phyloP scores from a whole-genome alignment of 2,888 invertebrate species.

The Perithous albicinctus region DNA sequence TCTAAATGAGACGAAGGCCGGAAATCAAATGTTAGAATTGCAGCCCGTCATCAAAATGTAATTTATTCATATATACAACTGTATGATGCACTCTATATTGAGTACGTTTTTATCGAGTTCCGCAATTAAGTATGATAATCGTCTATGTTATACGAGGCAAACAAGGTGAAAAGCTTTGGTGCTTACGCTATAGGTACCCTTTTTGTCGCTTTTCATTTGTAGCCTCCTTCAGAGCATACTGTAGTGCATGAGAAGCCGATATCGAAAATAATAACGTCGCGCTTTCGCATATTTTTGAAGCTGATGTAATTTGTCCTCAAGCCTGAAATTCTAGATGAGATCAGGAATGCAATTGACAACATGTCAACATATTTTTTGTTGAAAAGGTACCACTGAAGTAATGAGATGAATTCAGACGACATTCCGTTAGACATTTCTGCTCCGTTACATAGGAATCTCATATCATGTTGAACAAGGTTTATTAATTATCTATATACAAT shows the following conservation, averaged over 20 bases:
- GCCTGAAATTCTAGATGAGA: background rate
- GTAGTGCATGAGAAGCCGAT: background rate
- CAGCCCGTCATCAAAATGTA: slow-evolving; percentile 56
- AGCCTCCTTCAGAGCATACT: background rate
- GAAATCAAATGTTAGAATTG: slow-evolving; percentile 51
- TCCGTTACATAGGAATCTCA: no score
- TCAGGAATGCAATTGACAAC: no score
- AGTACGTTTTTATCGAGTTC: slow-evolving; percentile 32
- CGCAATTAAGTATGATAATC: slow-evolving; percentile 49
- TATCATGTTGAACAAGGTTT: no score
- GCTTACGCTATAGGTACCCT: background rate
- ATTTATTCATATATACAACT: slow-evolving; percentile 15
- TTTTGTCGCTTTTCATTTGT: background rate
- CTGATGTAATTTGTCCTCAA: background rate
- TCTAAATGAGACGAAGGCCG: slow-evolving; percentile 35
- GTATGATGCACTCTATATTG: slow-evolving; percentile 29
- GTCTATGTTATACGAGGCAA: slow-evolving; percentile 22
- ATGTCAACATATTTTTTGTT: no score
- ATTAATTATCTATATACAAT: no score
- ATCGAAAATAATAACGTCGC: background rate
- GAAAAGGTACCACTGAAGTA: no score
- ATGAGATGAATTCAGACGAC: no score
- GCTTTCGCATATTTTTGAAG: background rate
- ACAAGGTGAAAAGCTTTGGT: background rate
- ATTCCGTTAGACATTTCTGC: no score